Evolutionary conservation across 2,113 vertebrate species (phyloP).

Genomic region (Labrus mixtus): DNA sequence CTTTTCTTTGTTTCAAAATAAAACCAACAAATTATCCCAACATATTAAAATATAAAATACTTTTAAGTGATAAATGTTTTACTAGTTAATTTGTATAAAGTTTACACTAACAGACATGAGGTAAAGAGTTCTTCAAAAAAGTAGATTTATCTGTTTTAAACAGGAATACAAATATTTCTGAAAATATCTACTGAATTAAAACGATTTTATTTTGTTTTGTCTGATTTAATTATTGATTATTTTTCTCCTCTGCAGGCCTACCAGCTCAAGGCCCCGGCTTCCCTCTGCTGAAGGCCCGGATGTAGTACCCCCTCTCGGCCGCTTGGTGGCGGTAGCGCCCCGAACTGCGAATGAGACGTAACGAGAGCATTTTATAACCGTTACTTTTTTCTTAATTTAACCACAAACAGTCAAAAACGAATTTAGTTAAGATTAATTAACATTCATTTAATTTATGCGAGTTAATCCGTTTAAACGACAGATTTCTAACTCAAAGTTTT

Average conservation of each 20-base stretch:
- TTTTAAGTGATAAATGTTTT: accelerated
- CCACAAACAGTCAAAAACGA: background rate
- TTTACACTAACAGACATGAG: no score
- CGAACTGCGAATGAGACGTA: background rate
- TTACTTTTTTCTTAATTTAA: background rate
- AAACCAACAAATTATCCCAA: no score
- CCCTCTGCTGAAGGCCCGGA: background rate
- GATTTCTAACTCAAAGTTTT: no score
- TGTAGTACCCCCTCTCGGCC: slow-evolving; percentile 11
- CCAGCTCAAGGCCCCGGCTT: slow-evolving; percentile 20
- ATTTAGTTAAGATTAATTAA: background rate
- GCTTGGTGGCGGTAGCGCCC: slow-evolving; percentile 47
- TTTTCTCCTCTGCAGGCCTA: slow-evolving; percentile 1
- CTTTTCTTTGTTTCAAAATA: accelerated
- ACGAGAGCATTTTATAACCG: background rate
- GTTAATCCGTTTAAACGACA: no score
- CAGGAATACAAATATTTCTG: background rate
- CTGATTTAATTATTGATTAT: background rate
- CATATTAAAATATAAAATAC: no score
- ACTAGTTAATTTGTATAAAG: background rate
- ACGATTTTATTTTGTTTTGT: background rate
- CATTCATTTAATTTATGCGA: no score
- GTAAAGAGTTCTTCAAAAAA: no score
- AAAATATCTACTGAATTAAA: background rate
- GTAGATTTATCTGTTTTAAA: background rate